Base-by-base conservation (phyloP, 2,113 vertebrate species). In the Acanthisitta chloris region DNA sequence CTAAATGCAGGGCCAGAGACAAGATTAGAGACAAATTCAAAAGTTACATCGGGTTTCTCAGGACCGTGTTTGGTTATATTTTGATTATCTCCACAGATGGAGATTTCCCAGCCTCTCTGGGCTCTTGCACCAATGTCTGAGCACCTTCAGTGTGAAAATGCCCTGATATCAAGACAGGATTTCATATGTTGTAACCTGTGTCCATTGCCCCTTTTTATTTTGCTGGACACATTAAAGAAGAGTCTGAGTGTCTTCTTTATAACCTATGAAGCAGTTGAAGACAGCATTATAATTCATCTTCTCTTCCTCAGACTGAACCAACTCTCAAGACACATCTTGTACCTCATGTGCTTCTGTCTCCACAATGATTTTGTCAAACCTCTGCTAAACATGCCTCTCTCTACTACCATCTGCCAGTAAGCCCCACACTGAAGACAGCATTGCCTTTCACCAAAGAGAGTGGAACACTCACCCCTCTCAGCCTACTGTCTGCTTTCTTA, bases 111-210 rank as follows among this genome's bases (percentile, higher is more conserved):
- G 19, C 3, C 6, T 16, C 28, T 71, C 70, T 72, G 25, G 20
- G 14, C 4, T 82, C 31, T 19, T 40, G 4, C 11, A 81, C 2
- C 24, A 48, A 5, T 12, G 5, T 33, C 38, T 0, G 0, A 79
- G 6, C 4, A 55, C 20, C 20, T 34, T 57, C 26, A 62, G 14
- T 29, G 28, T 24, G 49, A 88, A 51, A 38, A 74, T 26, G 74
- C 28, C 46, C 36, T 26, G 40, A 71, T 18, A 76, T 14, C 14
- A 26, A 57, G 76, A 29, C 1, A 26, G 8, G 21, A 80, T 52
- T 74, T 86, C 12, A 1, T 48, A 31, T 12, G 12, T 54, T 61
- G 14, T 12, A 70, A 82, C 15, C 13, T 52, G 19, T 8, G 8
- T 24, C 48, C 14, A 26, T 43, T 40, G 18, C 2, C 10, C 20